These are phyloP conservation scores for Perizoma affinitatum DNA, from an alignment of 2,888 invertebrate species.

Conservation along the genomic window DNA sequence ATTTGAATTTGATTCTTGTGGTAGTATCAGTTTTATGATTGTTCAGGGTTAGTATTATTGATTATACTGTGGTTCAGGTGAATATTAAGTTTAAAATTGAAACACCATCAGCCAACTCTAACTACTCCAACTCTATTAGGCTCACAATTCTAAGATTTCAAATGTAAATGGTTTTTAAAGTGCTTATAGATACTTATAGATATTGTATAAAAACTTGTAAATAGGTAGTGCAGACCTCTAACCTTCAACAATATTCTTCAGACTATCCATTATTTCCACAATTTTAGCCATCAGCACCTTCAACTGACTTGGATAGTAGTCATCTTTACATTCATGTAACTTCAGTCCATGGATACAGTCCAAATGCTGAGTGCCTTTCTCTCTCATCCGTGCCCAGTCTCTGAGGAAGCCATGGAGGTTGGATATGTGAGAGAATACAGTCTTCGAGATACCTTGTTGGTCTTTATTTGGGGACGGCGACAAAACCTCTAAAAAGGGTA, in stretches of 20 bases:
- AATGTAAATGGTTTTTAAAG: too few species aligned
- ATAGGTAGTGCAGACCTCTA: slow-evolving; percentile 13
- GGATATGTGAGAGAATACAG: slow-evolving; percentile 67
- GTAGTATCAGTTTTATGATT: too few species aligned
- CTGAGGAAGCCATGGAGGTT: slow-evolving; percentile 59
- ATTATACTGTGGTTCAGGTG: too few species aligned
- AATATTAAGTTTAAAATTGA: too few species aligned
- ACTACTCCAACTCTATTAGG: too few species aligned
- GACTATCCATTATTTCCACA: slow-evolving; percentile 52
- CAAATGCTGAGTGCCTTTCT: slow-evolving; percentile 63
- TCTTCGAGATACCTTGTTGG: slow-evolving; percentile 64
- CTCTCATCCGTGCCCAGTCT: slow-evolving; percentile 64
- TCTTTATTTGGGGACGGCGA: slow-evolving; percentile 68
- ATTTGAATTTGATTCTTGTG: too few species aligned
- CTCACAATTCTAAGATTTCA: too few species aligned
- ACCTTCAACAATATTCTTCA: slow-evolving; percentile 65
- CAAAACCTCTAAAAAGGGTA: slow-evolving; percentile 59
- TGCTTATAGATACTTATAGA: too few species aligned
- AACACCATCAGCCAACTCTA: too few species aligned
- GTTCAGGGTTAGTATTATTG: too few species aligned
- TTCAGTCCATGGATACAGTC: slow-evolving; percentile 61
- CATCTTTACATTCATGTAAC: slow-evolving; percentile 62
- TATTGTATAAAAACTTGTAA: too few species aligned
- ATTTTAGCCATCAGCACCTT: slow-evolving; percentile 59
- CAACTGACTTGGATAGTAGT: slow-evolving; percentile 66